Evolutionary conservation across 2,797 vertebrate genomes (phyloP).

Genomic region (Alauda arvensis): DNA sequence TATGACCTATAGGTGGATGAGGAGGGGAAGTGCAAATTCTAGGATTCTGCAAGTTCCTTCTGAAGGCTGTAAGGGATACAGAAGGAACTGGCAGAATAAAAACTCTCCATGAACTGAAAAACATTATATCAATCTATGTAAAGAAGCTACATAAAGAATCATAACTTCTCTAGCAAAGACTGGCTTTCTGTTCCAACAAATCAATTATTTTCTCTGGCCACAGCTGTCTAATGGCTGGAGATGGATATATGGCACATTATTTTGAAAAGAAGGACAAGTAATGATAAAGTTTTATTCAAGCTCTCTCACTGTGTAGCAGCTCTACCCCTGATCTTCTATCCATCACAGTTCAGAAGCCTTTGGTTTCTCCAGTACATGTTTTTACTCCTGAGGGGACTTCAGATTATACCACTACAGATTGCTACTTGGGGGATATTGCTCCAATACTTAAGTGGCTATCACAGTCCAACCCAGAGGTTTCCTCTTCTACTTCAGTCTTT

Average conservation of each 20-base stretch:
- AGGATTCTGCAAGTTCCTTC: background rate
- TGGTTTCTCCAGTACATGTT: background rate
- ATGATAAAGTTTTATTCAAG: background rate
- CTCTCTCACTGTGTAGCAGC: background rate
- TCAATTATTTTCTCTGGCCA: background rate
- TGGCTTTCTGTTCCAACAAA: background rate
- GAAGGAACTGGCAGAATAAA: background rate
- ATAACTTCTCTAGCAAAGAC: background rate
- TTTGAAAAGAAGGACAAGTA: background rate
- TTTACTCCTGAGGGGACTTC: background rate
- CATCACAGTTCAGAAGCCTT: background rate
- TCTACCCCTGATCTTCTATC: background rate
- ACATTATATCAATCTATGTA: background rate
- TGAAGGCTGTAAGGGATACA: background rate
- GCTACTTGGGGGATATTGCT: background rate
- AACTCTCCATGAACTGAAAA: fast-evolving
- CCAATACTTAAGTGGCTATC: background rate
- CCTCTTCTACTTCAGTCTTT: background rate
- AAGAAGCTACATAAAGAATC: background rate
- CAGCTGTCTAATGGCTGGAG: background rate
- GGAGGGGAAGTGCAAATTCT: background rate
- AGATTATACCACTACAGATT: too few relatives aligned
- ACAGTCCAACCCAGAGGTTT: background rate
- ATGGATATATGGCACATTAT: background rate
- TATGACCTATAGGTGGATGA: background rate